Evolutionary conservation across 2,797 vertebrate genomes (phyloP).

Genomic region (Sitta carolinensis): DNA sequence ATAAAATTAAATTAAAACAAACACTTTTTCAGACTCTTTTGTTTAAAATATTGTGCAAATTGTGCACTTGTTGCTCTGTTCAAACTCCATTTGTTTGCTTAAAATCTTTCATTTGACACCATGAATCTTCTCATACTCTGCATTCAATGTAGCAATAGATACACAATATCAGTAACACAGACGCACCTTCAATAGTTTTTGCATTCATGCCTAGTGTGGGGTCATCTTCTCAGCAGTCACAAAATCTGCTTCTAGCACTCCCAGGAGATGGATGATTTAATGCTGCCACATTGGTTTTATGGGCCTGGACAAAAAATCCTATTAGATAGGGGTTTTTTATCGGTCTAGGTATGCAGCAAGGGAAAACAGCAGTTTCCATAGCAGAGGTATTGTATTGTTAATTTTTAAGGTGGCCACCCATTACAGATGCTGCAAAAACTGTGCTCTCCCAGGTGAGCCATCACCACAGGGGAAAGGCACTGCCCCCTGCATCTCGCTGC

Average conservation of each 20-base stretch:
- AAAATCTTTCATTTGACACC: not conserved
- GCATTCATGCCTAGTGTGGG: not conserved
- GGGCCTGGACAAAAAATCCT: not conserved
- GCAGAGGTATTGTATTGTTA: not conserved
- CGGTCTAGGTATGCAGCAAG: not conserved
- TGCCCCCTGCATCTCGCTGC: accelerated
- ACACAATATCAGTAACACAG: not conserved
- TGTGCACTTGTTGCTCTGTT: not conserved
- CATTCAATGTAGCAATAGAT: not conserved
- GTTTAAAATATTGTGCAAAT: not conserved
- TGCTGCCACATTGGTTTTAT: not conserved
- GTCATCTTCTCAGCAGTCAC: not conserved
- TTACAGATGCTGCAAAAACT: not conserved
- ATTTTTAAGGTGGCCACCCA: not conserved
- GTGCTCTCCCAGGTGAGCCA: not conserved
- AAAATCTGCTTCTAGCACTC: not conserved
- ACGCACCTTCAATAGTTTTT: not conserved
- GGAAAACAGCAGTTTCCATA: not conserved
- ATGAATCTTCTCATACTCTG: not conserved
- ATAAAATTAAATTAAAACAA: not conserved
- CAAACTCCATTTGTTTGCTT: not conserved
- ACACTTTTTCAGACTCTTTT: not conserved
- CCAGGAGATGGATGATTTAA: not conserved
- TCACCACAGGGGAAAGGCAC: not conserved
- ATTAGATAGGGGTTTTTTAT: not conserved